Evolutionary conservation across 92 coral and sea anemone genomes (phyloP), one percentile per base, ranked within the genome.

Genomic region (Paragorgia papillata): DNA sequence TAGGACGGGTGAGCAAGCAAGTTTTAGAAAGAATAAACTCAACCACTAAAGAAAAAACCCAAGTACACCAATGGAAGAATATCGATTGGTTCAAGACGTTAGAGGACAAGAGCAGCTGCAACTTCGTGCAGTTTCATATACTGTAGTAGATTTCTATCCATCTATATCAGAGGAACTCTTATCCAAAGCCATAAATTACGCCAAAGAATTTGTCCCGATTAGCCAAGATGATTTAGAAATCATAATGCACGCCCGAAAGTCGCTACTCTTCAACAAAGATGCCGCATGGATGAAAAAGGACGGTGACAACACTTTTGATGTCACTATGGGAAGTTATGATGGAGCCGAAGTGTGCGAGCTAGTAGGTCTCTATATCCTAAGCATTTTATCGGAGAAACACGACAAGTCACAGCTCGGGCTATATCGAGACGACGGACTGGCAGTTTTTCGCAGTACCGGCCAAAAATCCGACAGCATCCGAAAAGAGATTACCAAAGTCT

Each of bases 281-380:
- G 41, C 9, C 44, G 48, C 68, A 8, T 64, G 84, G 83, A 57
- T 75, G 20, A 85, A 85, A 64, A 82, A 57, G 55, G 70, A 57
- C 21, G 14, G 46, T 12, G 41, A 62, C 44, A 32, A 55, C 2
- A 62, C 44, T 53, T 85, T 85, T n/a, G 75, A 85, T 62, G 86
- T 81, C 9, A 53, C 79, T 30, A 80, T 85, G 89, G 86, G 86
- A 29, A 44, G 86, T 37, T 64, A 24, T 26, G 86, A 81, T 37
- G 79, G 89, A 13, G 89, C 85, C 7, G 82, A 85, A 37, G 56
- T 80, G 22, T 80, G 85, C 24, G 81, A 84, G 39, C 60, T 84
- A 20, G 79, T 78, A 20, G 79, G 87, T 6, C 69, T 78, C 13
- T 66, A 43, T 25, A 41, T 73, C 20, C 51, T 83, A 21, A 31